Evolutionary conservation across 2,888 invertebrate genomes (phyloP).

Genomic region (Aphidius colemani): DNA sequence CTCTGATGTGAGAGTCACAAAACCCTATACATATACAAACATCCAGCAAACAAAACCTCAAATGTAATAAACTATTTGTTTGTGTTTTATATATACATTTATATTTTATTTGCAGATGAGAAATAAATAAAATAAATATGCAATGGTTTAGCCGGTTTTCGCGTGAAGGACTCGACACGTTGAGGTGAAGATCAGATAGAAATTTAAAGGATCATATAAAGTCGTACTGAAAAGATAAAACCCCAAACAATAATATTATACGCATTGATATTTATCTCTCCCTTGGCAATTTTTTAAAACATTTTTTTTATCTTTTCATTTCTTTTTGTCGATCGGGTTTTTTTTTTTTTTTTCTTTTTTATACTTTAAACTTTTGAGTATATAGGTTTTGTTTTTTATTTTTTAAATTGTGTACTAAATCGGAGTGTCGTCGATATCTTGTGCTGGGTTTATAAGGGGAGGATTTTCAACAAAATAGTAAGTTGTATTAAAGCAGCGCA

Average conservation of each 20-base stretch:
- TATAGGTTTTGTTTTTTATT: neutral
- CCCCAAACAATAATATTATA: neutral
- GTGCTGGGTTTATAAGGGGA: neutral
- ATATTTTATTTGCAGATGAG: conserved; percentile 26
- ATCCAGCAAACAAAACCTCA: neutral
- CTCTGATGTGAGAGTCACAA: conserved; percentile 27
- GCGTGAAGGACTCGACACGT: conserved; percentile 1
- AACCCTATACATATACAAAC: conserved; percentile 19
- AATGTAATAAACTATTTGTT: conserved; percentile 42
- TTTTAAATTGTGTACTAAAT: conserved; percentile 2
- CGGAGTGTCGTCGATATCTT: conserved; percentile 22
- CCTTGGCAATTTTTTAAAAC: conserved; percentile 3
- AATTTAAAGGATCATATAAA: too few species aligned
- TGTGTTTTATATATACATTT: too few species aligned
- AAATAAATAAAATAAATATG: conserved; percentile 35
- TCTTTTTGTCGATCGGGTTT: neutral
- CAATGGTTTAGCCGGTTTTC: conserved; percentile 34
- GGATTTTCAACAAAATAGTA: conserved; percentile 1
- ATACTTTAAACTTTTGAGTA: too few species aligned
- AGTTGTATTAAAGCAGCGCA: conserved; percentile 9
- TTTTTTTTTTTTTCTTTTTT: too few species aligned
- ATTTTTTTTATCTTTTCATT: neutral
- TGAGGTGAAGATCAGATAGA: too few species aligned
- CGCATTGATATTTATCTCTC: neutral
- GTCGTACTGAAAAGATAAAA: too few species aligned